Percentiles rank a stretch among this genome's conserved stretches.
Evolutionary conservation across 2,797 vertebrate species (phyloP).

Genomic region (Enteromius trimaculatus): DNA sequence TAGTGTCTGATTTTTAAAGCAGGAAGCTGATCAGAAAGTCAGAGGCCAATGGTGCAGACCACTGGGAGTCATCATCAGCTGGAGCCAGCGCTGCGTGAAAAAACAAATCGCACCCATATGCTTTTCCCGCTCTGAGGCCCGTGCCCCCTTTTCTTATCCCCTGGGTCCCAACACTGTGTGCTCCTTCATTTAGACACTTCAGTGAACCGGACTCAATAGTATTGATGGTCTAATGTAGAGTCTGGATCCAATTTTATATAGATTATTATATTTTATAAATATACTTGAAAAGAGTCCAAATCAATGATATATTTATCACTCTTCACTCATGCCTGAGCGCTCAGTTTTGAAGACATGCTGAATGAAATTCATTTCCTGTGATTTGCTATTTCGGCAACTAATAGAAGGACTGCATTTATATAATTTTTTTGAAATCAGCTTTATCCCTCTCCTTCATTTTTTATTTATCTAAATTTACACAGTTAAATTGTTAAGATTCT

Average conservation of each 20-base stretch:
- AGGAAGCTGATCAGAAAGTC: constrained; percentile 8
- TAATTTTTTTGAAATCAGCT: neutral
- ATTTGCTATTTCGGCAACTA: neutral
- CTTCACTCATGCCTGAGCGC: neutral
- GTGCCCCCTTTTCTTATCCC: neutral
- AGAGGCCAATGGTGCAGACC: neutral
- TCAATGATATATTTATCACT: neutral
- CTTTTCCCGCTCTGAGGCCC: constrained; percentile 8
- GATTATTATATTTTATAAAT: neutral
- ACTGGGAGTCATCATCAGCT: constrained; percentile 42
- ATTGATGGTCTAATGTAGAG: neutral
- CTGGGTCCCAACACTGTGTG: neutral
- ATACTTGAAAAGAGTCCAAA: neutral
- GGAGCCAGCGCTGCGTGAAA: constrained; percentile 46
- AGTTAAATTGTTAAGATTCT: neutral
- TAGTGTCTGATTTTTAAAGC: neutral
- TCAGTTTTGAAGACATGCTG: neutral
- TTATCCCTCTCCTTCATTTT: neutral
- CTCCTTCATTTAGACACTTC: neutral
- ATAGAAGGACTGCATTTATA: neutral
- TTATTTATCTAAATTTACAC: no score
- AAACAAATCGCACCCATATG: constrained; percentile 54
- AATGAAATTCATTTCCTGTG: neutral
- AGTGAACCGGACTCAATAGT: neutral
- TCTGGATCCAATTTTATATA: neutral